Evolutionary conservation across 2,797 vertebrate genomes (phyloP), one percentile per base, ranked within the genome.

Genomic region (Hemibagrus guttatus): DNA sequence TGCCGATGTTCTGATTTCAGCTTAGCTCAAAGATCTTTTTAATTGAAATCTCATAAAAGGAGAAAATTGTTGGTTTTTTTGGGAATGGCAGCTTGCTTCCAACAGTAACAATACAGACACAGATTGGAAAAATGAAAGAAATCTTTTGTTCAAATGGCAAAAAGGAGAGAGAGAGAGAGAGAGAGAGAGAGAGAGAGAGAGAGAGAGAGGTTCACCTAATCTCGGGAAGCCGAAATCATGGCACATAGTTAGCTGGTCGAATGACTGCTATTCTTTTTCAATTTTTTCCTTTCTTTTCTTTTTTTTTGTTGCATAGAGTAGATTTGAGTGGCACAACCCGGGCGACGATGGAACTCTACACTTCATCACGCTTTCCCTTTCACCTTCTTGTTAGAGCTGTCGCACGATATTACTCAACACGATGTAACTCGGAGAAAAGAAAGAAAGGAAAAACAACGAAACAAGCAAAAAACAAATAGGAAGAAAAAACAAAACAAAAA

Each of bases 181-280:
- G 26, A 71, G 9, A 74, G 39, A 5, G 90, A 91, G 89, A 91
- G 82, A 91, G 91, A 86, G 86, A 89, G 91, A 89, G 91, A 74
- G 71, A 52, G 72, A 46, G n/a, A 49, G 17, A 28, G 26, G 19
- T 68, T 11, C 90, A 90, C 90, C 85, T 83, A 82, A 93, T 90
- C 91, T 94, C 90, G 95, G 96, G 96, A 96, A 96, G 95, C 96
- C 95, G 35, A 91, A 95, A 95, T 93, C 94, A 96, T 96, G 95
- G 96, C 96, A 96, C 95, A 94, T 95, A 93, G 93, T 95, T 95
- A 96, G 95, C 95, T 96, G 94, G 95, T 96, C 95, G 90, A 93
- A 93, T 89, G 95, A 95, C 95, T 94, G 95, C 95, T 96, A 94
- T 95, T 95, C 93, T 93, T 78, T 72, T 23, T 12, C 23, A 9